These are phyloP conservation scores for Trematomus loennbergii DNA, from an alignment of 2,113 vertebrate species.

Conservation along the genomic window DNA sequence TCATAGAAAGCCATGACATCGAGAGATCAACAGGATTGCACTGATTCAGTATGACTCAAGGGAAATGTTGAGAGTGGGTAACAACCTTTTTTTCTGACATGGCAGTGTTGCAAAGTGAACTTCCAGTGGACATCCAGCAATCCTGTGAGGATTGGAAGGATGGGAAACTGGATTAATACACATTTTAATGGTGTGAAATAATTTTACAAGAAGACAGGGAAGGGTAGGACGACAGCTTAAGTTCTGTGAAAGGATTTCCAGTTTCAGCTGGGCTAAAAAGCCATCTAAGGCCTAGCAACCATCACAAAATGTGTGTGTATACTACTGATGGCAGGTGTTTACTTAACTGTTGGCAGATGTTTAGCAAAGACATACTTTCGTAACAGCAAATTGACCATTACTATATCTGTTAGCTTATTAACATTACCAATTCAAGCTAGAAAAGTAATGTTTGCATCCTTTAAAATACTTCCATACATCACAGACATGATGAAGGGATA, in stretches of 20 bases:
- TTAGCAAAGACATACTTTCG: slow-evolving; percentile 14
- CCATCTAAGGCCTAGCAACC: neutral
- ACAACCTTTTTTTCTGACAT: slow-evolving; percentile 11
- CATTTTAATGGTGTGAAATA: slow-evolving; percentile 21
- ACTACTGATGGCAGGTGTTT: slow-evolving; percentile 36
- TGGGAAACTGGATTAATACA: slow-evolving; percentile 7
- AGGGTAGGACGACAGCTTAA: slow-evolving; percentile 4
- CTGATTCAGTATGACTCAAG: slow-evolving; percentile 22
- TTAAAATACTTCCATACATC: neutral
- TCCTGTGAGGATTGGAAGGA: neutral
- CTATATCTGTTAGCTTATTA: neutral
- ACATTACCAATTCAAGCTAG: slow-evolving; percentile 3
- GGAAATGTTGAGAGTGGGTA: slow-evolving; percentile 1
- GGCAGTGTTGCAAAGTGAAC: neutral
- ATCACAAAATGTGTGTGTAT: slow-evolving; percentile 18
- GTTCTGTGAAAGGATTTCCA: slow-evolving; percentile 6
- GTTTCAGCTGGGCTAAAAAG: neutral
- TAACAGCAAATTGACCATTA: slow-evolving; percentile 8
- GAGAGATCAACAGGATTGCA: neutral
- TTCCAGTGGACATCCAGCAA: too few species aligned
- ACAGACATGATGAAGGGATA: neutral
- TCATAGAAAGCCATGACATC: slow-evolving; percentile 9
- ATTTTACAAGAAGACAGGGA: neutral
- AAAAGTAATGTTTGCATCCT: neutral
- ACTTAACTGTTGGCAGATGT: slow-evolving; percentile 44